Base-by-base conservation (phyloP, 2,888 invertebrate species). In the Cephus runcator region DNA sequence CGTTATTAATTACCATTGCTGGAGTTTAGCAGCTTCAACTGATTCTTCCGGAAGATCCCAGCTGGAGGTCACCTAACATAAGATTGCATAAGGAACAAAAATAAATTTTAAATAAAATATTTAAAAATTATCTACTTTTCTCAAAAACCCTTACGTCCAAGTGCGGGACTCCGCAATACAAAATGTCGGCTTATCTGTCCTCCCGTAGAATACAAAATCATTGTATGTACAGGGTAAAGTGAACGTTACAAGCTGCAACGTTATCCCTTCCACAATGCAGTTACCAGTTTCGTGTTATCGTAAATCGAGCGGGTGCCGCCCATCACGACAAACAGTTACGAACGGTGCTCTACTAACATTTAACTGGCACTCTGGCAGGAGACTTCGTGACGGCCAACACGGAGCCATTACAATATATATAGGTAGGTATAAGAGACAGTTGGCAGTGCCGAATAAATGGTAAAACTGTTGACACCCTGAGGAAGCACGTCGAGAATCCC, bases 321-420 rank as follows among this genome's bases (percentile, higher is more conserved):
- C 84, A 83, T 85, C 83, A 81, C 82, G 84, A 82, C 81, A 80
- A 56, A 71, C 78, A 35, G 15, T 68, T 76, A 78, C 82, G 79
- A 80, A 82, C 79, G 56, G 56, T 84, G 84, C 82, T 85, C 84
- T 81, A 85, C 83, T 85, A 84, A 84, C 84, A 85, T 85, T 84
- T 85, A 56, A 56, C 56, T 56, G 9, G n/a, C n/a, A n/a, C n/a
- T n/a, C n/a, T n/a, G n/a, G 23, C 56, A 9, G 56, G 56, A 56
- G 23, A 56, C 56, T 56, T 56, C 56, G 23, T 56, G 56, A 56
- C 56, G 23, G 23, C n/a, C n/a, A 69, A 69, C 69, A 78, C 68
- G 73, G 69, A 30, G 69, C 73, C 78, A 31, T 23, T 68, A n/a
- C 34, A 34, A 34, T 34, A 34, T 31, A 30, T 30, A 30, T 30